Conservation (phyloP, 2,888 invertebrate species). For the Mesochorus sp. region DNA sequence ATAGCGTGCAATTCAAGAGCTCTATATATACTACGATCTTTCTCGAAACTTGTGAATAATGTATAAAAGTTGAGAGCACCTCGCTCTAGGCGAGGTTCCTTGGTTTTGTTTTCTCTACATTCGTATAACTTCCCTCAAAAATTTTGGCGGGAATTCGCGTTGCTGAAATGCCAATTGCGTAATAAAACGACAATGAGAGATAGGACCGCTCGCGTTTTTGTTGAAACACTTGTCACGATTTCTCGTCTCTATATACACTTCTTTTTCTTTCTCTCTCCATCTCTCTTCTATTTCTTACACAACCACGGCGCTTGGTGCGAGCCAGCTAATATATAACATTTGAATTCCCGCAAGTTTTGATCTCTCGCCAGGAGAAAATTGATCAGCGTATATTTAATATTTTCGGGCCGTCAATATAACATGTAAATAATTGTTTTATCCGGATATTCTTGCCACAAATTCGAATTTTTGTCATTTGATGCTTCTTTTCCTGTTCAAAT, state of each 20-base stretch:
- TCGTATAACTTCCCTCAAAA: neutral
- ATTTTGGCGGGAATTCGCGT: constrained; percentile 11
- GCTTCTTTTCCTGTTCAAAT: no score
- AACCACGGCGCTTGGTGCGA: constrained; percentile 45
- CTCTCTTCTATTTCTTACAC: constrained; percentile 18
- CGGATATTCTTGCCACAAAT: neutral
- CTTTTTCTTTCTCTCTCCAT: neutral
- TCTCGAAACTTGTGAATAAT: constrained; percentile 25
- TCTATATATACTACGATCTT: constrained; percentile 2
- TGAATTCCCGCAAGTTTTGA: constrained; percentile 11
- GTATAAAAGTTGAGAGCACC: constrained; percentile 25
- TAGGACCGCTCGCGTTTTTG: neutral
- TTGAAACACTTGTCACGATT: neutral
- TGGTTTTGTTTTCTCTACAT: neutral
- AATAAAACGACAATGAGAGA: constrained; percentile 39
- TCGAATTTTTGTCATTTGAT: neutral
- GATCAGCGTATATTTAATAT: neutral
- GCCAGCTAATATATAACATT: constrained; percentile 11
- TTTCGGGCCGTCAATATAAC: constrained; percentile 3
- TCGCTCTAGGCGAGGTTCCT: neutral
- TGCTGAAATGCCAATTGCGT: constrained; percentile 27
- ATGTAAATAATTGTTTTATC: constrained; percentile 4
- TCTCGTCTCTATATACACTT: no score
- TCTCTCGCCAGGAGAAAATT: constrained; percentile 19
- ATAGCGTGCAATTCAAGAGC: constrained; percentile 1